Percentiles rank a stretch among this genome's conserved stretches.
These are phyloP conservation scores for Zonotrichia leucophrys DNA, from an alignment of 2,113 vertebrate species.

Conservation along the genomic window DNA sequence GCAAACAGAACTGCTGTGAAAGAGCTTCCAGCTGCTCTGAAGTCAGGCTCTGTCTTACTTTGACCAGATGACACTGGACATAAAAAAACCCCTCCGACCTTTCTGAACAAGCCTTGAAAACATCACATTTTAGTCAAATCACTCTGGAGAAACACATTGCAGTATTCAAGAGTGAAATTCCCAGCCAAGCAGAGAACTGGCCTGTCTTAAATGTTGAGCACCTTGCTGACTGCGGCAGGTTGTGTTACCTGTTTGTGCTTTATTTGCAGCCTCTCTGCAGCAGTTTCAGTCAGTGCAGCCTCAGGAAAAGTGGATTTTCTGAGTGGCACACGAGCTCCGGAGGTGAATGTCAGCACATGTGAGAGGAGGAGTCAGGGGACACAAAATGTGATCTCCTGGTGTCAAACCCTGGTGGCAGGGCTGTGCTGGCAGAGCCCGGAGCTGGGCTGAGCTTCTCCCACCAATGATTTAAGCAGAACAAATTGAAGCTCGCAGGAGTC, in stretches of 20 bases:
- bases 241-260: background rate
- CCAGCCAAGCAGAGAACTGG: background rate
- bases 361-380: background rate
- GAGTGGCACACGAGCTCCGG: background rate
- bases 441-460: background rate
- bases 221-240: rapidly evolving
- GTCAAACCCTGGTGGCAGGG: background rate
- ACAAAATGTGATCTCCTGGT: background rate
- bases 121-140: background rate
- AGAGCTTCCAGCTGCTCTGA: background rate
- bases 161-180: background rate
- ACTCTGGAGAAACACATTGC: background rate
- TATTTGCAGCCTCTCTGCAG: background rate
- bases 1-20: background rate
- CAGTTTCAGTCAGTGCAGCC: background rate
- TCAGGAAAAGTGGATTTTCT: background rate
- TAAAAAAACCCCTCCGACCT: background rate
- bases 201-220: background rate
- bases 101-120: background rate
- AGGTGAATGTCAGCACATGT: background rate
- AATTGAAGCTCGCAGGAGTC: slow-evolving; percentile 47
- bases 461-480: slow-evolving; percentile 53
- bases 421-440: background rate
- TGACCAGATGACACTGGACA: background rate
- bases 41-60: background rate